phyloP scores from a whole-genome alignment of 2,888 invertebrate genomes.

The Smittia sp. region DNA sequence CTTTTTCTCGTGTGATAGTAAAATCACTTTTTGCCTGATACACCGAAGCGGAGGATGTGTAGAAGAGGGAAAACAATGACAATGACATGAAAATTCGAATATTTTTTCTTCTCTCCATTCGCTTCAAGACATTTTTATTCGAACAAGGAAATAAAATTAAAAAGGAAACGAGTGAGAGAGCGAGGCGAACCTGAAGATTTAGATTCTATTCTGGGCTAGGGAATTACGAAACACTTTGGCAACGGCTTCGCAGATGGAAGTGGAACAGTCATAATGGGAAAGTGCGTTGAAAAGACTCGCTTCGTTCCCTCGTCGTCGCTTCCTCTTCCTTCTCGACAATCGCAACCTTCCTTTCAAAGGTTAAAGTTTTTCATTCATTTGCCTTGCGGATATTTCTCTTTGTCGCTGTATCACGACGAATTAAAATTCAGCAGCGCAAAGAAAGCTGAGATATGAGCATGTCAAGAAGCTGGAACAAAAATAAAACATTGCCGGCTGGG shows the following conservation, averaged over 20 bases:
- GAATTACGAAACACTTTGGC: background rate
- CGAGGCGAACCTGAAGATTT: background rate
- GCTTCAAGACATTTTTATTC: conserved; percentile 15
- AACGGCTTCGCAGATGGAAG: background rate
- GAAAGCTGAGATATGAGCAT: conserved; percentile 8
- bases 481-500: conserved; percentile 22
- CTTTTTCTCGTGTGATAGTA: conserved; percentile 20
- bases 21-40: conserved; percentile 27
- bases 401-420: background rate
- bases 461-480: conserved; percentile 3
- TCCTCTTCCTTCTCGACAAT: no score
- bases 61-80: conserved; percentile 32
- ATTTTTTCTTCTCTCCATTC: conserved; percentile 14
- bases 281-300: background rate
- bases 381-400: conserved; percentile 4
- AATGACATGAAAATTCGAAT: conserved; percentile 33
- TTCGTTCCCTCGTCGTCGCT: background rate
- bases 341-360: background rate
- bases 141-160: conserved; percentile 37
- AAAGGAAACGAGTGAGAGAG: background rate
- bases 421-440: conserved; percentile 1
- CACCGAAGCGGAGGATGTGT: background rate
- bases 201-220: background rate
- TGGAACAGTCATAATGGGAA: background rate
- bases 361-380: background rate